These are phyloP conservation scores for Fregata magnificens DNA, from an alignment of 2,113 vertebrate genomes.

Conservation along the genomic window DNA sequence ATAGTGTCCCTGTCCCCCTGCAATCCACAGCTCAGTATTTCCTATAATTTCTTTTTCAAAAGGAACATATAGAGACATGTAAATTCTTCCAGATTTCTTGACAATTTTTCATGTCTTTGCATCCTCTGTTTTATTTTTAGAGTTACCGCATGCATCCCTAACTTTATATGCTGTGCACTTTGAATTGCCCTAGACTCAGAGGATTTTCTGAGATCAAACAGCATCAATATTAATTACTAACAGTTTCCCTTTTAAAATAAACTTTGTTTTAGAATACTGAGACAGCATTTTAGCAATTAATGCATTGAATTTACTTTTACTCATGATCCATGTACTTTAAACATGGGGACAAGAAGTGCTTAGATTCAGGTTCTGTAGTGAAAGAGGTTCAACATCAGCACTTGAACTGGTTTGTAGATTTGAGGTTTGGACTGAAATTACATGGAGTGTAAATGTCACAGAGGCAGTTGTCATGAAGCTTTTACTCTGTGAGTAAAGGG, in stretches of 20 bases:
- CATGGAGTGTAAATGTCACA: background rate
- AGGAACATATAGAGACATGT: background rate
- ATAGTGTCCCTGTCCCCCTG: background rate
- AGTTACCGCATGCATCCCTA: background rate
- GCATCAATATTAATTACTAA: constrained; percentile 48
- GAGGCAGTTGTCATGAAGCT: background rate
- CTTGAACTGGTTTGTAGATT: background rate
- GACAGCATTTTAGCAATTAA: constrained; percentile 4
- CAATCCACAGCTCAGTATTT: constrained; percentile 5
- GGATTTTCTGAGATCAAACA: constrained; percentile 36
- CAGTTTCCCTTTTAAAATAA: background rate
- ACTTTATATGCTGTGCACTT: background rate
- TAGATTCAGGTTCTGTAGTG: background rate
- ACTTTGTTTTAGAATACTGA: constrained; percentile 4
- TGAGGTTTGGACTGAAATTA: background rate
- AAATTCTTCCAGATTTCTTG: background rate
- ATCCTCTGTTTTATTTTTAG: background rate
- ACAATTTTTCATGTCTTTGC: background rate
- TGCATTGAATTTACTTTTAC: background rate
- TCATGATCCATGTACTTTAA: background rate
- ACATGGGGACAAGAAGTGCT: background rate
- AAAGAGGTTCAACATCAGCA: background rate
- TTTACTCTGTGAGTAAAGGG: background rate
- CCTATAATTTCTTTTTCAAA: background rate
- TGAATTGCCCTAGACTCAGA: background rate